These are phyloP conservation scores for Perca fluviatilis DNA, from an alignment of 2,113 vertebrate species.

Conservation along the genomic window DNA sequence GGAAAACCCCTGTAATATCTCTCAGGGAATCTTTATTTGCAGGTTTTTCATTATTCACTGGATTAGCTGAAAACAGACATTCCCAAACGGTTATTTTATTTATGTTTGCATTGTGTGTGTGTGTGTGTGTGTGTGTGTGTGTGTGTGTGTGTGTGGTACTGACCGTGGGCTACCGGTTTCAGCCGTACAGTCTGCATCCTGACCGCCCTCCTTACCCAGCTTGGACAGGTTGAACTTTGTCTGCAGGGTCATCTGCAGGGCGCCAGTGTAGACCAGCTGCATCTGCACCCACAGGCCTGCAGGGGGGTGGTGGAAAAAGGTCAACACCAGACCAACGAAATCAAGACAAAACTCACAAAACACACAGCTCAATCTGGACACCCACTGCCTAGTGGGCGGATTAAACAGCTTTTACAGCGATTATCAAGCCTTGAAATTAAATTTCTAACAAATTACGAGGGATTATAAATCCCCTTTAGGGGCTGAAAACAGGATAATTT, in stretches of 20 bases:
- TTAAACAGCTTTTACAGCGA: conserved; percentile 65
- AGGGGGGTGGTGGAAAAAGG: conserved; percentile 29
- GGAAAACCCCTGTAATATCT: no score
- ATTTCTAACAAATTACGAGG: conserved; percentile 64
- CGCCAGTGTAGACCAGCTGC: conserved; percentile 89
- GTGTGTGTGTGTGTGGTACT: conserved; percentile 39
- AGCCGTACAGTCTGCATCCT: conserved; percentile 64
- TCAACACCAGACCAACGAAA: conserved; percentile 28
- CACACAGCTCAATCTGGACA: conserved; percentile 44
- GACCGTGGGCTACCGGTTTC: conserved; percentile 80
- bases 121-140: conserved; percentile 14
- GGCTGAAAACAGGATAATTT: conserved; percentile 52
- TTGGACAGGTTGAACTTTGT: conserved; percentile 93
- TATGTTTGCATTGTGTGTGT: no score
- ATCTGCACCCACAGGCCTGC: conserved; percentile 92
- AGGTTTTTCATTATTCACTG: no score
- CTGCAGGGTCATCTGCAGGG: conserved; percentile 92
- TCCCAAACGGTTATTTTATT: no score
- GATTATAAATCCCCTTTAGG: conserved; percentile 37
- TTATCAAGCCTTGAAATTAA: conserved; percentile 61
- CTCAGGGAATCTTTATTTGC: no score
- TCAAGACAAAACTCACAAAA: conserved; percentile 16
- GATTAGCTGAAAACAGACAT: no score
- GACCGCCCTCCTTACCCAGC: conserved; percentile 87
- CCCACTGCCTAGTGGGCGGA: conserved; percentile 42